Percentiles rank a stretch among this genome's conserved stretches.
Conservation (phyloP, 2,113 vertebrate species). For the Centropus unirufus region DNA sequence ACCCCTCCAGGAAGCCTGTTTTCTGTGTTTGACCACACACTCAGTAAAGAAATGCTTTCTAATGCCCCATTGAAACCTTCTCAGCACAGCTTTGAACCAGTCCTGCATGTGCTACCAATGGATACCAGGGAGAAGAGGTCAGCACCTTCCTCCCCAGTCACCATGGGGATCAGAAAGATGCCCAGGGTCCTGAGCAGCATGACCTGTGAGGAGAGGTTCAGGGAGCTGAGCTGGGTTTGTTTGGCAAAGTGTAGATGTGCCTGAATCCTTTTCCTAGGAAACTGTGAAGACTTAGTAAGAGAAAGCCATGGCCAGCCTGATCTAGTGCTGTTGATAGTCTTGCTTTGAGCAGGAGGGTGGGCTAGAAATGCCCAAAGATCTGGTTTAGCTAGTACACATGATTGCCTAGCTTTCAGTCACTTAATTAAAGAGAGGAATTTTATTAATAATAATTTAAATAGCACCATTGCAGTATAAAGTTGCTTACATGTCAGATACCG, state of each 20-base stretch:
- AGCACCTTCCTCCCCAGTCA: not conserved
- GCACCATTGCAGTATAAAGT: not conserved
- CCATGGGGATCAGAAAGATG: not conserved
- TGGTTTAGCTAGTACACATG: not conserved
- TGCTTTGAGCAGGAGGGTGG: not conserved
- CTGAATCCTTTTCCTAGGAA: not conserved
- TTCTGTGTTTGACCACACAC: not conserved
- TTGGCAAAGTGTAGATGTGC: not conserved
- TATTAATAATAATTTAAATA: not conserved
- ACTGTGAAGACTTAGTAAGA: not conserved
- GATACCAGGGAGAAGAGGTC: not conserved
- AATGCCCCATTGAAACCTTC: no score
- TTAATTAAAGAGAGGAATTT: not conserved
- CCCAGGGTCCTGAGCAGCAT: not conserved
- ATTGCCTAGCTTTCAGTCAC: not conserved
- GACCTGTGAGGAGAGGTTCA: not conserved
- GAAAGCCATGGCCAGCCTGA: not conserved
- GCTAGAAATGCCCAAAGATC: not conserved
- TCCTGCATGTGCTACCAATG: accelerated
- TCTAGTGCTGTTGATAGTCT: not conserved
- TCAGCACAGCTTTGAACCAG: not conserved
- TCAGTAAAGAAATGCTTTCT: not conserved
- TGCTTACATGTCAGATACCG: not conserved
- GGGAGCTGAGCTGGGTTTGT: not conserved
- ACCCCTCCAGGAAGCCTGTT: not conserved